Percentiles rank a stretch among this genome's conserved stretches.
Conservation (phyloP, 2,888 invertebrate species). For the Rhagonycha fulva region DNA sequence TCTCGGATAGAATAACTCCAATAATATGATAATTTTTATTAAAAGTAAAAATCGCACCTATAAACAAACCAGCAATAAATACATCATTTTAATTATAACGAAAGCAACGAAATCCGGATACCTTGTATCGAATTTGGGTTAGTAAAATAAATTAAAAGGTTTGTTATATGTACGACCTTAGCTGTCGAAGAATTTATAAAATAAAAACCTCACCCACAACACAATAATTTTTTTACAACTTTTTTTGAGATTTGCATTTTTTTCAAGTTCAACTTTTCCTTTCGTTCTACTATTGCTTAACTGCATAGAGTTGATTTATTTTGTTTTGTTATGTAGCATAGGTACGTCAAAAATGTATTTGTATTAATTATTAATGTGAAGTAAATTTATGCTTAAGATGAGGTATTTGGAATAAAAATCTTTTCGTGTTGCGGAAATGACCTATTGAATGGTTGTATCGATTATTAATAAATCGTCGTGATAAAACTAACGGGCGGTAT, state of each 20-base stretch:
- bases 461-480: conserved; percentile 36
- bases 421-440: conserved; percentile 34
- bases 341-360: not conserved
- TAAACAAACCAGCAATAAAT: not conserved
- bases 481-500: conserved; percentile 31
- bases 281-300: not conserved
- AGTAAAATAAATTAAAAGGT: not conserved
- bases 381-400: not conserved
- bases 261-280: not conserved
- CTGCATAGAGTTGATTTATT: not conserved
- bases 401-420: conserved; percentile 21
- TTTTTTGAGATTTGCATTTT: not conserved
- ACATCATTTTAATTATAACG: not conserved
- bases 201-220: conserved; percentile 2
- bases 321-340: not conserved
- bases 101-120: not conserved
- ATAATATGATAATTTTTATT: no score
- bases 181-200: conserved; percentile 1
- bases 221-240: conserved; percentile 2
- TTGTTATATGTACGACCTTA: not conserved
- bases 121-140: not conserved
- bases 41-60: not conserved
- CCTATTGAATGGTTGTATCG: conserved; percentile 35
- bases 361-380: not conserved
- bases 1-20: not conserved